Conservation (phyloP, 2,113 vertebrate genomes). For the Sorex fumeus region DNA sequence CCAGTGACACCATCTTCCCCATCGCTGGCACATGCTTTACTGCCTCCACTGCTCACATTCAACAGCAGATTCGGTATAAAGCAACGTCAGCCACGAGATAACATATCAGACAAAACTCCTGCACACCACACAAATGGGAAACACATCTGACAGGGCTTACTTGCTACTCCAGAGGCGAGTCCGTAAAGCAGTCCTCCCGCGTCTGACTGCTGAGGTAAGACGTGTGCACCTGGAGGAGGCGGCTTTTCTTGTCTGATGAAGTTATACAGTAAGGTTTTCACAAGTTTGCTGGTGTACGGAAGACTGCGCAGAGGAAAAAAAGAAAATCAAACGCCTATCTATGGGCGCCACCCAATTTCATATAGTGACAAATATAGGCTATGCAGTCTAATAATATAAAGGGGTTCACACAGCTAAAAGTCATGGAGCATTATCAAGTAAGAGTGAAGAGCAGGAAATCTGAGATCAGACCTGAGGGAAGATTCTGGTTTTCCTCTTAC, state of each 20-base stretch:
- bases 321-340: conserved; percentile 46
- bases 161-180: conserved; percentile 97
- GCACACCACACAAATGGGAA: neutral
- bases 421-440: neutral
- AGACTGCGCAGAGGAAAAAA: conserved; percentile 89
- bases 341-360: neutral
- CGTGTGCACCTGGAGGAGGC: conserved; percentile 92
- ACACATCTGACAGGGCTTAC: conserved; percentile 88
- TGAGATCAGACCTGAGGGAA: conserved; percentile 6
- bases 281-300: conserved; percentile 96
- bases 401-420: neutral
- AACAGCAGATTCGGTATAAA: conserved; percentile 18
- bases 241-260: conserved; percentile 99
- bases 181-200: conserved; percentile 96
- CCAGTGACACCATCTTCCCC: neutral
- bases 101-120: neutral
- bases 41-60: neutral
- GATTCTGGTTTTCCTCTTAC: conserved; percentile 20
- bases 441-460: neutral
- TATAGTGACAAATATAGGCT: neutral
- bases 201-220: conserved; percentile 93
- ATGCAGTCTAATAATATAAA: neutral
- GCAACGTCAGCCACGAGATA: neutral
- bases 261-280: conserved; percentile 98
- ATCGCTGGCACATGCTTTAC: conserved; percentile 18